A percentile compares a stretch with the other conserved stretches of the same genome.
These are phyloP conservation scores for Anhinga anhinga DNA, from an alignment of 2,113 vertebrate species.

Conservation along the genomic window DNA sequence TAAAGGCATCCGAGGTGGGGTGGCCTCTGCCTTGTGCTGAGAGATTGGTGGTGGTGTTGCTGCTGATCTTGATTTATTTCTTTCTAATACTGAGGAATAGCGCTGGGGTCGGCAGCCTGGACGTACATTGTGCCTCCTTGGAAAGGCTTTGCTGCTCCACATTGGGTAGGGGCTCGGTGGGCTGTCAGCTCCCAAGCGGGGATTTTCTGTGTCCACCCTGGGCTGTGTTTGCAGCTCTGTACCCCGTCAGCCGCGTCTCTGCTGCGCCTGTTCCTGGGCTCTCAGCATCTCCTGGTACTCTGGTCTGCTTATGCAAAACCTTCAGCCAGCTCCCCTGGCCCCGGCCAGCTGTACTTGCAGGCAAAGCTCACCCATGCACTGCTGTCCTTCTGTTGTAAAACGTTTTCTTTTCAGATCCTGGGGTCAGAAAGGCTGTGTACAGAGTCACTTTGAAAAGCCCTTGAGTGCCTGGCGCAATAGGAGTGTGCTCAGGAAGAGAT, in stretches of 20 bases:
- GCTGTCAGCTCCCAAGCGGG: neutral
- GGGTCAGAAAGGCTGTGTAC: neutral
- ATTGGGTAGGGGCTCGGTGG: fast-evolving
- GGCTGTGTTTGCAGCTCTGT: neutral
- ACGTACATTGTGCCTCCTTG: neutral
- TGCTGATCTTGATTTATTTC: neutral
- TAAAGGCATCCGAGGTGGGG: neutral
- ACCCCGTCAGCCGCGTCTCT: neutral
- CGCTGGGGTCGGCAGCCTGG: neutral
- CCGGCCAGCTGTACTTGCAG: neutral
- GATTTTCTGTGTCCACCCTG: neutral
- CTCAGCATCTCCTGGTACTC: neutral
- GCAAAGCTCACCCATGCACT: neutral
- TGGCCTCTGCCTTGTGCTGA: neutral
- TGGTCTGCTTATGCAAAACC: neutral
- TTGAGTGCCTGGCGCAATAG: neutral
- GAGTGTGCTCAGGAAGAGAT: neutral
- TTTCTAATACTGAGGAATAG: neutral
- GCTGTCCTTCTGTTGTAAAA: neutral
- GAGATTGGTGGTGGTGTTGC: neutral
- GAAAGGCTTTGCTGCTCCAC: neutral
- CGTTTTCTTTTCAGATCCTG: neutral
- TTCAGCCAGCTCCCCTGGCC: neutral
- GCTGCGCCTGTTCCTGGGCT: neutral
- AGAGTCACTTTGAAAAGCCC: neutral